Conservation (phyloP, 2,888 invertebrate species). For the Hirtodrosophila trivittata region DNA sequence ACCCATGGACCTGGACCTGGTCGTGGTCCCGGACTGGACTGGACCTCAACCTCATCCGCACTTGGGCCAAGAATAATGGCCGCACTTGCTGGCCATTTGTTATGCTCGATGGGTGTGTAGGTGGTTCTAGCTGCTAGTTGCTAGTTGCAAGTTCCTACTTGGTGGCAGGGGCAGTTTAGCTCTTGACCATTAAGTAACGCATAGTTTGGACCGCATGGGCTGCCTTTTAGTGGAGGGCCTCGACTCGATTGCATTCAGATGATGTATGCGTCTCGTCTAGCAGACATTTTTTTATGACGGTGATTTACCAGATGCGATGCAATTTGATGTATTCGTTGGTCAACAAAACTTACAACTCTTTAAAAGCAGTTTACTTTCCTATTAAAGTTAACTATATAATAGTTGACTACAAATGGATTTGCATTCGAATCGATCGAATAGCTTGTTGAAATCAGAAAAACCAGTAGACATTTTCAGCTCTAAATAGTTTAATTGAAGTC, state of each 20-base stretch:
- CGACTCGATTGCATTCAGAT: slow-evolving; percentile 52
- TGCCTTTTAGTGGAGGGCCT: slow-evolving; percentile 3
- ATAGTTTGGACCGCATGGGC: slow-evolving; percentile 29
- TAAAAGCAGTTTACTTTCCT: neutral
- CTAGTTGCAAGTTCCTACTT: too few relatives aligned
- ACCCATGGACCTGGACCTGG: neutral
- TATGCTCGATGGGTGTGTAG: slow-evolving; percentile 11
- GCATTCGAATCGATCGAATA: too few relatives aligned
- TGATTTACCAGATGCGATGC: slow-evolving; percentile 44
- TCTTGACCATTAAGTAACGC: slow-evolving; percentile 66
- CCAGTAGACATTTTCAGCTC: too few relatives aligned
- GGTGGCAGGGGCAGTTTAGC: too few relatives aligned
- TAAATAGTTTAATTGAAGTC: too few relatives aligned
- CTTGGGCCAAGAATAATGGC: slow-evolving; percentile 57
- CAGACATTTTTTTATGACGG: slow-evolving; percentile 31
- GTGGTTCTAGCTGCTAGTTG: neutral
- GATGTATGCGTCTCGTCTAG: slow-evolving; percentile 69
- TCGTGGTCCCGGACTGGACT: too few relatives aligned
- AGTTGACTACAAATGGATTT: too few relatives aligned
- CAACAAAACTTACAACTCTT: slow-evolving; percentile 22
- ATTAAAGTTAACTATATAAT: too few relatives aligned
- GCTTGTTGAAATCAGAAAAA: too few relatives aligned
- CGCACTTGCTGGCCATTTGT: slow-evolving; percentile 61
- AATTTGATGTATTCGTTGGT: slow-evolving; percentile 2
- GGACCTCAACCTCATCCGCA: slow-evolving; percentile 10